Evolutionary conservation across 1,140 invertebrate genomes (phyloP).

Genomic region (Sarcophaga bullata): DNA sequence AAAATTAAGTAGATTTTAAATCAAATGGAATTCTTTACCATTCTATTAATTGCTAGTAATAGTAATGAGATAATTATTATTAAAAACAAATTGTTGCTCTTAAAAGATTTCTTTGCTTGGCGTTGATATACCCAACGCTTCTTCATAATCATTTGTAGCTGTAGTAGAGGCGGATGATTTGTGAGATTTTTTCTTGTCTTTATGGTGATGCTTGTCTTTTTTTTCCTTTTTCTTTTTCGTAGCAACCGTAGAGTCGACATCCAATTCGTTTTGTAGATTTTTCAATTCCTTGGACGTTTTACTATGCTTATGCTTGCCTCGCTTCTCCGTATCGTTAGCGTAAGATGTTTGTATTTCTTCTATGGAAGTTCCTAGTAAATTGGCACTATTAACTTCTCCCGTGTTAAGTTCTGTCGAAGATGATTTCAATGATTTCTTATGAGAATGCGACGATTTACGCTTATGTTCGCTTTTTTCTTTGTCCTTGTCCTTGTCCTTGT

Average conservation of each 20-base stretch:
- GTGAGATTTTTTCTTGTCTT: constrained; percentile 64
- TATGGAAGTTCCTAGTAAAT: constrained; percentile 35
- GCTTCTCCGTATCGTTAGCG: not conserved
- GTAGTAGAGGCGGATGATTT: constrained; percentile 45
- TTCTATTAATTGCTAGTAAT: constrained; percentile 11
- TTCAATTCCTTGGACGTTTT: constrained; percentile 66
- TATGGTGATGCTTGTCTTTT: constrained; percentile 52
- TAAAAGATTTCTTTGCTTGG: constrained; percentile 86
- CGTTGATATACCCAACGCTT: constrained; percentile 89
- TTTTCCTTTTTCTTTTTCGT: constrained; percentile 63
- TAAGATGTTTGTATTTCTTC: constrained; percentile 34
- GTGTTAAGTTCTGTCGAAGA: not conserved
- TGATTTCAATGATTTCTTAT: constrained; percentile 36
- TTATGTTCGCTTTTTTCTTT: not conserved
- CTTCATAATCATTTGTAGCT: constrained; percentile 74
- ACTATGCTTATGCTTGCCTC: constrained; percentile 47
- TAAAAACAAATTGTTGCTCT: not conserved
- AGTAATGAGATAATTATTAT: constrained; percentile 5
- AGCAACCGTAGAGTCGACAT: constrained; percentile 46
- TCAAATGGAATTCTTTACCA: constrained; percentile 7
- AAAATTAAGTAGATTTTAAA: constrained; percentile 26
- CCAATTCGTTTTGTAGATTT: constrained; percentile 41
- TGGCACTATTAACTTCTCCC: constrained; percentile 16
- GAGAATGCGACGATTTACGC: constrained; percentile 23
- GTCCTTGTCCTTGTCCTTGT: constrained; percentile 53